Percentiles rank a stretch among this genome's conserved stretches.
These are phyloP conservation scores for Tiliacea citrago DNA, from an alignment of 2,888 invertebrate species.

Conservation along the genomic window DNA sequence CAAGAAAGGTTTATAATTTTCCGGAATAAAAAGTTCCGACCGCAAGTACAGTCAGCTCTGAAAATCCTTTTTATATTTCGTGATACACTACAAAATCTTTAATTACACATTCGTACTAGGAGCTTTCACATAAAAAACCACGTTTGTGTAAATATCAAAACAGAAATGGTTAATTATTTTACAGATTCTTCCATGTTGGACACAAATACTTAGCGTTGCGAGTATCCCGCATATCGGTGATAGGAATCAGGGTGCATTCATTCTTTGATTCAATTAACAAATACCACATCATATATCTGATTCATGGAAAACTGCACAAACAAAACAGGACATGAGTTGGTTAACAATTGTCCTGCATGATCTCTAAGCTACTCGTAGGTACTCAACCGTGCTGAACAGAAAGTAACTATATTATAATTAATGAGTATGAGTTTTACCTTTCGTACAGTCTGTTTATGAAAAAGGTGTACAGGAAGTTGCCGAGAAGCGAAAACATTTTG, in stretches of 20 bases:
- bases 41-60: neutral
- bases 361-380: neutral
- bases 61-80: neutral
- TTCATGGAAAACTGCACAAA: neutral
- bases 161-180: neutral
- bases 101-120: neutral
- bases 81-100: neutral
- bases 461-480: neutral
- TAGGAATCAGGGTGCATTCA: neutral
- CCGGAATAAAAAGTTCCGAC: neutral
- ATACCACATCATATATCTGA: neutral
- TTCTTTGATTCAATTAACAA: neutral
- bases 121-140: neutral
- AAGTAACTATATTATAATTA: conserved; percentile 28
- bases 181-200: neutral
- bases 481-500: neutral
- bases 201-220: too few species aligned
- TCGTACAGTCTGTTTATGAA: conserved; percentile 2
- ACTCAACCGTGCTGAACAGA: neutral
- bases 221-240: neutral
- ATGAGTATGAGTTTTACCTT: neutral
- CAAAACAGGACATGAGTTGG: neutral
- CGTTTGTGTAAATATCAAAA: neutral
- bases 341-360: neutral
- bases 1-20: neutral